Evolutionary conservation across 2,113 vertebrate genomes (phyloP).

Genomic region (Ursus arctos): DNA sequence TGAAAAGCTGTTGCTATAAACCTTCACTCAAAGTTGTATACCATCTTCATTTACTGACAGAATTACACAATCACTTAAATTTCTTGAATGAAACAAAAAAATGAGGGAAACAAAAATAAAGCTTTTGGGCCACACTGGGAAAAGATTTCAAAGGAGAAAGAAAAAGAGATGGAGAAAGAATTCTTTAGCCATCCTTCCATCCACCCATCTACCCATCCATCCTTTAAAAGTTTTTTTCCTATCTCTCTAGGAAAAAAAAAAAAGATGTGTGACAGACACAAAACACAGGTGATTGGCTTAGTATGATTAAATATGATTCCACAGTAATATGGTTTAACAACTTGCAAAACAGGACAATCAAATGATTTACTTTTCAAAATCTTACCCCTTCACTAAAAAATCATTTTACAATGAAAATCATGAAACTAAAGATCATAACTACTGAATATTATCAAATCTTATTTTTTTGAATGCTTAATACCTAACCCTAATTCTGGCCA

Average conservation of each 20-base stretch:
- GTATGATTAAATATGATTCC: background rate
- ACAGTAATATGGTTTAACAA: background rate
- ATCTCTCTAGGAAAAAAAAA: background rate
- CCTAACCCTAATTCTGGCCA: background rate
- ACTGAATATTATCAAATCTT: background rate
- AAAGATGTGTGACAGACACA: background rate
- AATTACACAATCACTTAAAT: background rate
- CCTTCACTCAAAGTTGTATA: background rate
- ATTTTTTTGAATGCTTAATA: background rate
- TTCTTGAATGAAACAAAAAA: background rate
- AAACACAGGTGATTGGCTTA: background rate
- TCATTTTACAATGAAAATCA: background rate
- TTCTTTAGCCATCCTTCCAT: background rate
- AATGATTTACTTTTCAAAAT: background rate
- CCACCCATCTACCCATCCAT: background rate
- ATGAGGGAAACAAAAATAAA: background rate
- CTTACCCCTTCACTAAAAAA: background rate
- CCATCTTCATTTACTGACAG: background rate
- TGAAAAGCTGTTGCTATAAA: background rate
- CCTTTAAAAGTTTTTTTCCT: background rate
- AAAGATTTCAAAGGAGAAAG: background rate
- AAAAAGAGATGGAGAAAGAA: background rate
- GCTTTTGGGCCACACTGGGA: background rate
- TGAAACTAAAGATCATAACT: background rate
- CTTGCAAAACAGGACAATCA: background rate